phyloP scores from a whole-genome alignment of 2,888 invertebrate genomes.

The Dicycla oo region DNA sequence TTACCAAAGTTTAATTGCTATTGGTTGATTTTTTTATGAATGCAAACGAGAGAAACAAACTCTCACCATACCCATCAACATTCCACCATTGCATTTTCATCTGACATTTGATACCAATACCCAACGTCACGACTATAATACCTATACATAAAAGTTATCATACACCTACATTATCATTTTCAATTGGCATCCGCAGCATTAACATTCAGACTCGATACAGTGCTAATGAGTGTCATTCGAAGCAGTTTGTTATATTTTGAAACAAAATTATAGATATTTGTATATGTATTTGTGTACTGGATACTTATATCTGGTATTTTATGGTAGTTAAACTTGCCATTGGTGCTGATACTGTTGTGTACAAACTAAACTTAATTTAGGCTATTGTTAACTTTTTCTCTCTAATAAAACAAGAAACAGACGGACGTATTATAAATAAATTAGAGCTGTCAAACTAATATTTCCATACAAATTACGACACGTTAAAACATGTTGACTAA shows the following conservation, averaged over 20 bases:
- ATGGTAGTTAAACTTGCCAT: background rate
- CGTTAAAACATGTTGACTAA: no score
- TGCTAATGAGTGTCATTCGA: constrained; percentile 60
- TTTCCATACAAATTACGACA: no score
- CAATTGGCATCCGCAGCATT: constrained; percentile 66
- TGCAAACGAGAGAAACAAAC: no score
- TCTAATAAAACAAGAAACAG: no score
- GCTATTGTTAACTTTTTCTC: no score
- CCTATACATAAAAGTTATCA: constrained; percentile 17
- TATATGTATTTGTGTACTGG: background rate
- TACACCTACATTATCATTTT: constrained; percentile 60
- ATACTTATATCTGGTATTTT: background rate
- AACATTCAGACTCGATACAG: constrained; percentile 58
- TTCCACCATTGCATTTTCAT: background rate
- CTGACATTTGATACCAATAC: constrained; percentile 29
- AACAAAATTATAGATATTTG: constrained; percentile 10
- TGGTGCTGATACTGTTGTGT: no score
- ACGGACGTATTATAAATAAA: no score
- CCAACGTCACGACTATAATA: constrained; percentile 23
- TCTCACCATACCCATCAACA: background rate
- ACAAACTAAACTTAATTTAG: no score
- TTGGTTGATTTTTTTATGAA: no score
- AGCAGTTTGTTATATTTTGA: constrained; percentile 49
- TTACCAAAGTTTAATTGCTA: no score
- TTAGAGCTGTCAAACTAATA: no score